phyloP scores from a whole-genome alignment of 2,797 vertebrate genomes.

The Danio aesculapii region DNA sequence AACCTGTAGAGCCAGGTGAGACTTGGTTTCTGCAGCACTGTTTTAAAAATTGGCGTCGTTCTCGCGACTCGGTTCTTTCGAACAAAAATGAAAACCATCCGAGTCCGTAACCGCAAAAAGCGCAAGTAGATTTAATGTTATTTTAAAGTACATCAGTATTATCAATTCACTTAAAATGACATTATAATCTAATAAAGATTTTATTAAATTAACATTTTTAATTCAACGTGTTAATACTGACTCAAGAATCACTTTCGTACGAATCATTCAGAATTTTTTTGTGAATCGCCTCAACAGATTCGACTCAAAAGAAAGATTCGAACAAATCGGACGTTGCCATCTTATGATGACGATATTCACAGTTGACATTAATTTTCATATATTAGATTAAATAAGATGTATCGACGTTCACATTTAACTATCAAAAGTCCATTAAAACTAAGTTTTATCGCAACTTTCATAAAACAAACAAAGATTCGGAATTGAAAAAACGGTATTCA shows the following conservation, averaged over 20 bases:
- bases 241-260: not conserved
- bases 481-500: not conserved
- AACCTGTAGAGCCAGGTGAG: constrained; percentile 76
- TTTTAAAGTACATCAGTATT: too few relatives aligned
- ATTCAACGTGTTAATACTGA: not conserved
- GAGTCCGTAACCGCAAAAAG: not conserved
- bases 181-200: not conserved
- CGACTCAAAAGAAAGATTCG: not conserved
- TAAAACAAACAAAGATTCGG: not conserved
- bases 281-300: not conserved
- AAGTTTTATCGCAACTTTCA: not conserved
- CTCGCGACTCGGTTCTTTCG: constrained; percentile 10
- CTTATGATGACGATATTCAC: not conserved
- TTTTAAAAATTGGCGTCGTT: not conserved
- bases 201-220: not conserved
- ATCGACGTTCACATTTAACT: not conserved
- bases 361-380: not conserved
- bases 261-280: not conserved
- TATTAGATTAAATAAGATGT: not conserved
- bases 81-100: not conserved
- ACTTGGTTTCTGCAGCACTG: constrained; percentile 46
- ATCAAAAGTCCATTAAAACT: too few relatives aligned
- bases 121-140: not conserved
- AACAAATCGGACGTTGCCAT: not conserved
- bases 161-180: too few relatives aligned